These are phyloP conservation scores for crab-eating macaque (Macaca fascicularis) DNA, from an alignment of 2,113 vertebrate species.

Conservation along the genomic window DNA sequence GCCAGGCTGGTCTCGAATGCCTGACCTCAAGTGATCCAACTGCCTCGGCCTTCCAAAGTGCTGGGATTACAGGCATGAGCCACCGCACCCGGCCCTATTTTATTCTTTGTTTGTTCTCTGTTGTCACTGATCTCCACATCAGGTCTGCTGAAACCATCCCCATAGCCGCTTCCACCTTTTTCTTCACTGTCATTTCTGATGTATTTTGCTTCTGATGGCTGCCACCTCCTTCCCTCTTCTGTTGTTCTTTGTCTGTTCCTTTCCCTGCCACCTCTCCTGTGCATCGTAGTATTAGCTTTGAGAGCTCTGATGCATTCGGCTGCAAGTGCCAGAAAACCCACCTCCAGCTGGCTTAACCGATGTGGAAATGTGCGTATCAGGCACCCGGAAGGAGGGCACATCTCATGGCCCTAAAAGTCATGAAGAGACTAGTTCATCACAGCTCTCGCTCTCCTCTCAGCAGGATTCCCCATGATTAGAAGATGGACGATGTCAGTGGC, in stretches of 20 bases:
- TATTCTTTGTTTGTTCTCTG: neutral
- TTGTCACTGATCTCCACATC: neutral
- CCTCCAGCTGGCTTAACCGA: neutral
- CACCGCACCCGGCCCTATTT: too few species aligned
- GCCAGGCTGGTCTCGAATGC: too few species aligned
- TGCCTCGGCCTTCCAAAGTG: too few species aligned
- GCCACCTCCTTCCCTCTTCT: neutral
- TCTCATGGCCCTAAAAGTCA: neutral
- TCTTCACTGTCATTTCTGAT: neutral
- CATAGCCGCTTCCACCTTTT: fast-evolving
- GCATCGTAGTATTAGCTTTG: neutral
- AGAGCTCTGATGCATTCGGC: neutral
- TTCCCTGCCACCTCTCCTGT: neutral
- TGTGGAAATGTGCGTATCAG: neutral
- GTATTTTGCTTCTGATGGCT: neutral
- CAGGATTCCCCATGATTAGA: neutral
- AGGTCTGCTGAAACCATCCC: neutral
- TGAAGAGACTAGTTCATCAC: neutral
- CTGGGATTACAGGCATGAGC: too few species aligned
- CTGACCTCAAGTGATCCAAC: too few species aligned
- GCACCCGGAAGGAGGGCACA: neutral
- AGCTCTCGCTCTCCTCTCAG: neutral
- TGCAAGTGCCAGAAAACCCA: neutral
- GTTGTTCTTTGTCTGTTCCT: neutral
- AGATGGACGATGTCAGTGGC: neutral